Conservation (phyloP, 2,113 vertebrate species). For the Perca schrenkii region DNA sequence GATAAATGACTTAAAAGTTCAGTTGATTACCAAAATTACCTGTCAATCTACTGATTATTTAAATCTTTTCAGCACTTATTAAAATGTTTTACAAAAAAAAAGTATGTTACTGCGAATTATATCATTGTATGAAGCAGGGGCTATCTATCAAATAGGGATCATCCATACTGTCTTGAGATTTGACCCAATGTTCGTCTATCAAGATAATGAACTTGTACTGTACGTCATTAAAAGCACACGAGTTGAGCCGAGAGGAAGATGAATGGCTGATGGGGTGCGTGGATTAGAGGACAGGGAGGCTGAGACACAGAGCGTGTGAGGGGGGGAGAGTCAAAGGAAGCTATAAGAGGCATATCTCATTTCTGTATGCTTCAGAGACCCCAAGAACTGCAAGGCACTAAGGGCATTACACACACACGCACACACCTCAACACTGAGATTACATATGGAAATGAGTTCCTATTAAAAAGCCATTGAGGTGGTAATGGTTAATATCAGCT, state of each 20-base stretch:
- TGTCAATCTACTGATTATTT: slow-evolving; percentile 2
- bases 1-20: neutral
- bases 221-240: slow-evolving; percentile 62
- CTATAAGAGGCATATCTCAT: slow-evolving; percentile 54
- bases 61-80: neutral
- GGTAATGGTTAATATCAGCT: slow-evolving; percentile 77
- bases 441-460: slow-evolving; percentile 73
- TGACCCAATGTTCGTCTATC: slow-evolving; percentile 54
- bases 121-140: slow-evolving; percentile 7
- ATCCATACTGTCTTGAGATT: slow-evolving; percentile 36
- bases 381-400: slow-evolving; percentile 32
- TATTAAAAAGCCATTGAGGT: slow-evolving; percentile 79
- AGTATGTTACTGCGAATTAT: neutral
- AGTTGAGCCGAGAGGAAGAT: slow-evolving; percentile 42
- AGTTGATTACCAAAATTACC: neutral
- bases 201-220: slow-evolving; percentile 67
- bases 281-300: slow-evolving; percentile 45
- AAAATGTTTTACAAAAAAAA: slow-evolving; percentile 1
- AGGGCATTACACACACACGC: neutral
- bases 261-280: slow-evolving; percentile 39
- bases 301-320: slow-evolving; percentile 26
- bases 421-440: slow-evolving; percentile 48
- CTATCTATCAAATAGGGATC: slow-evolving; percentile 44
- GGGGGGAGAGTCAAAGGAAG: slow-evolving; percentile 32
- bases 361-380: slow-evolving; percentile 65